Evolutionary conservation across 2,113 vertebrate genomes (phyloP), one percentile per base, ranked within the genome.

Genomic region (Polyodon spathula): DNA sequence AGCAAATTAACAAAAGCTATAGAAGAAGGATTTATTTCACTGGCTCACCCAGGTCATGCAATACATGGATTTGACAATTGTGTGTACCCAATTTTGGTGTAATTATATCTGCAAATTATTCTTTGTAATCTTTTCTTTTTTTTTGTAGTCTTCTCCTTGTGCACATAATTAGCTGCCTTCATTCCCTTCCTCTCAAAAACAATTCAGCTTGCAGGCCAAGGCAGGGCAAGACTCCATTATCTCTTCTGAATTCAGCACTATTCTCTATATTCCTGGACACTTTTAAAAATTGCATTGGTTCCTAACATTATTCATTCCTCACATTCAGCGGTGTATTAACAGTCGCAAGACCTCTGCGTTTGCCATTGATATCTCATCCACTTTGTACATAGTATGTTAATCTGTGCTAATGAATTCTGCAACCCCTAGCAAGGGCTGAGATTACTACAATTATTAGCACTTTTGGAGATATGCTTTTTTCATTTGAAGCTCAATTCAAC

Each of bases 91-190:
- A 96, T 97, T 97, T 92, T 94, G 90, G 89, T 95, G 95, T 98
- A 97, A 98, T 98, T 97, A 97, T 97, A 94, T 97, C 93, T 93
- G 93, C 93, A 97, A 97, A 97, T 97, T 94, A 95, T 97, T 97
- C 93, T 93, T 93, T 92, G 92, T 97, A 97, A 97, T 97, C 94
- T 90, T 95, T 93, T 97, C n/a, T n/a, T n/a, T n/a, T n/a, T 97
- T 92, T 89, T 90, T 86, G 79, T 90, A 91, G 91, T 90, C 91
- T 94, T 92, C 90, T 94, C 86, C 93, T 95, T 94, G 92, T 91
- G 90, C 94, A 90, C 92, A 90, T 95, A 97, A 98, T 98, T 97
- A 97, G 93, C 93, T 93, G 90, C 86, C 82, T 84, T 88, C 84
- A 83, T 86, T 69, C 73, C 67, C 68, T 64, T 74, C 67, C 68